Evolutionary conservation across 2,797 vertebrate genomes (phyloP).

Genomic region (Coendou prehensilis): DNA sequence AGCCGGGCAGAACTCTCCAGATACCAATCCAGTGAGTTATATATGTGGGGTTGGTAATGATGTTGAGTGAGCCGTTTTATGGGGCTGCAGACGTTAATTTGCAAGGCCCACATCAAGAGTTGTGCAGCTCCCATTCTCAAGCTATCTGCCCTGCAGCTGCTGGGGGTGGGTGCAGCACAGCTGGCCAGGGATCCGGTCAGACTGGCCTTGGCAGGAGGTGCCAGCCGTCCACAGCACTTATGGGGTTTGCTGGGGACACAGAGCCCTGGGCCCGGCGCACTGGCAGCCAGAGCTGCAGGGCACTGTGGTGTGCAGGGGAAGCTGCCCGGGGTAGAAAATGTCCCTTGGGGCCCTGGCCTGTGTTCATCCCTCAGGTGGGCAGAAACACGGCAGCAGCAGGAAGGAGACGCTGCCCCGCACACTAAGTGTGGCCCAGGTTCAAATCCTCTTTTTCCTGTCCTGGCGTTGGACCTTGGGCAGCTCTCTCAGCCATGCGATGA

Average conservation of each 20-base stretch:
- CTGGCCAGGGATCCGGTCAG: background rate
- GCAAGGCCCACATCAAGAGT: background rate
- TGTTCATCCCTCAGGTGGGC: too few species aligned
- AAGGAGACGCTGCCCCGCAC: background rate
- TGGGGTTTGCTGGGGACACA: background rate
- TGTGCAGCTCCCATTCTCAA: background rate
- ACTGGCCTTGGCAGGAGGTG: background rate
- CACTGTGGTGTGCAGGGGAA: rapidly evolving
- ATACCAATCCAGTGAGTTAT: constrained; percentile 78
- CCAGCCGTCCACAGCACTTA: background rate
- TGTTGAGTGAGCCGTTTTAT: constrained; percentile 76
- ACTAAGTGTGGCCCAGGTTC: background rate
- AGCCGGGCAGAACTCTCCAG: constrained; percentile 81
- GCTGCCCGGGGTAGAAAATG: background rate
- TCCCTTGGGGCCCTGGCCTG: background rate
- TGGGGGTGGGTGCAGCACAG: background rate
- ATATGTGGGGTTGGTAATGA: constrained; percentile 71
- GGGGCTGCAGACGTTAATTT: background rate
- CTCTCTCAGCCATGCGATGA: too few species aligned
- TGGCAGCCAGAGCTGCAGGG: background rate
- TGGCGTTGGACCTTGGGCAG: too few species aligned
- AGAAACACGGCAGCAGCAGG: background rate
- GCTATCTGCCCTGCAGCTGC: background rate
- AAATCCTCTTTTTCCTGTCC: background rate
- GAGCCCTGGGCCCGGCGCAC: background rate